phyloP scores from a whole-genome alignment of 2,797 vertebrate genomes.

The Sebastiscus albofasciatus region DNA sequence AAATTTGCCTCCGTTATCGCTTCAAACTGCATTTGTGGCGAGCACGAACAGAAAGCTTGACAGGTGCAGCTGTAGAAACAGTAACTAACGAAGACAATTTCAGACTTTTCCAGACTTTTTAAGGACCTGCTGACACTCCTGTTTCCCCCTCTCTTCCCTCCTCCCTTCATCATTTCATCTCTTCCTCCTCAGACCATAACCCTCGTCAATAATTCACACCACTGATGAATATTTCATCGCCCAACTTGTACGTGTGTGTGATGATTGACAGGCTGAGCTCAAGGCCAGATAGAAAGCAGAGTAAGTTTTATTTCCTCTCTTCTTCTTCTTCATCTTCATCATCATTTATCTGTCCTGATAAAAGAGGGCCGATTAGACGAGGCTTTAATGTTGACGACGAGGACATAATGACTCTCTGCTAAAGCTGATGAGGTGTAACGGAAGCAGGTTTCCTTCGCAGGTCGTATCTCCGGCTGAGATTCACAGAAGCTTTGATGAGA shows the following conservation, averaged over 20 bases:
- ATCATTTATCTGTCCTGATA: conserved; percentile 41
- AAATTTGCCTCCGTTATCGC: not conserved
- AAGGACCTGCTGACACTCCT: conserved; percentile 12
- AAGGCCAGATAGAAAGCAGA: conserved; percentile 21
- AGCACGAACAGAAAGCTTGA: not conserved
- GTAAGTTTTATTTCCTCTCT: not conserved
- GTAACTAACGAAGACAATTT: not conserved
- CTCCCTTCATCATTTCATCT: conserved; percentile 42
- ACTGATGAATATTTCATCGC: conserved; percentile 63
- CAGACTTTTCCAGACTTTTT: conserved; percentile 13
- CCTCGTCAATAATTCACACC: conserved; percentile 61
- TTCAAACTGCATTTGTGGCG: not conserved
- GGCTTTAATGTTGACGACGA: not conserved
- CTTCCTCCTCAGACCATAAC: conserved; percentile 32
- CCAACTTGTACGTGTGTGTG: conserved; percentile 16
- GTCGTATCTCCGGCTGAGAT: not conserved
- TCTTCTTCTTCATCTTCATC: not conserved
- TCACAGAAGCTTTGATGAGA: not conserved
- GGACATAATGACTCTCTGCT: not conserved
- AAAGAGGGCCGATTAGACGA: conserved; percentile 32
- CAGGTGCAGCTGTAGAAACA: not conserved
- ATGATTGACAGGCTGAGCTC: conserved; percentile 29
- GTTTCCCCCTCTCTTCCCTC: conserved; percentile 14
- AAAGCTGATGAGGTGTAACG: not conserved
- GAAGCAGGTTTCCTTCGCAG: not conserved